Conservation (phyloP, 2,797 vertebrate genomes). For the Neosilurus mollespiculum region DNA sequence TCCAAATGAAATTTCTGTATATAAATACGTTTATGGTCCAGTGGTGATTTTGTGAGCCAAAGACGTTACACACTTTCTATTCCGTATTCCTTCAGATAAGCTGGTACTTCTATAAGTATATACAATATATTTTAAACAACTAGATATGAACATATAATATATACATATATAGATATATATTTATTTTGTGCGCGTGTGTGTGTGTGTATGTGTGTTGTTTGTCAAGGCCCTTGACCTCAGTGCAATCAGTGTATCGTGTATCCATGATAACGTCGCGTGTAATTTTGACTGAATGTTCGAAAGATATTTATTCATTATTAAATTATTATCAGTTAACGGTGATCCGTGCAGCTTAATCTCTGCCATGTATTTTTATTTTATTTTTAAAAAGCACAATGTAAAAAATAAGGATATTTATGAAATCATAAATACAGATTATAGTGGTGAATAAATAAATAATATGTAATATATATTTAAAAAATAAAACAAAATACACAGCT, state of each 20-base stretch:
- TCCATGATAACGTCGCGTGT: constrained; percentile 63
- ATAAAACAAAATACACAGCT: not conserved
- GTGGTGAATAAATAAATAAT: not conserved
- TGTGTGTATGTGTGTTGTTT: constrained; percentile 28
- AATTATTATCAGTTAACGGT: constrained; percentile 27
- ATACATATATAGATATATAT: constrained; percentile 61
- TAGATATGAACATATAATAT: constrained; percentile 38
- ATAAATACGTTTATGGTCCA: constrained; percentile 79
- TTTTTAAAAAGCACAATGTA: constrained; percentile 42
- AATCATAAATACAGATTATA: not conserved
- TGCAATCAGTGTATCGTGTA: constrained; percentile 71
- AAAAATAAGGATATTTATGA: not conserved
- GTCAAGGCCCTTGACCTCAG: constrained; percentile 59
- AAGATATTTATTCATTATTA: constrained; percentile 45
- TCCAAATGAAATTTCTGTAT: constrained; percentile 79
- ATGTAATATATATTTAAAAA: not conserved
- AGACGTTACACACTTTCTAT: constrained; percentile 66
- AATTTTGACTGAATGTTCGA: constrained; percentile 71
- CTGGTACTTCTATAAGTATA: constrained; percentile 19
- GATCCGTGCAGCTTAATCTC: constrained; percentile 42
- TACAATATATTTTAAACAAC: constrained; percentile 60
- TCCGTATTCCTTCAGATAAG: constrained; percentile 51
- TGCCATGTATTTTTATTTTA: constrained; percentile 16
- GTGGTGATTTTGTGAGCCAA: constrained; percentile 94
- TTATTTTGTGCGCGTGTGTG: constrained; percentile 21